A percentile compares a stretch with the other conserved stretches of the same genome.
These are phyloP conservation scores for Drosophila pachea DNA, from an alignment of 1,140 invertebrate species.

Conservation along the genomic window DNA sequence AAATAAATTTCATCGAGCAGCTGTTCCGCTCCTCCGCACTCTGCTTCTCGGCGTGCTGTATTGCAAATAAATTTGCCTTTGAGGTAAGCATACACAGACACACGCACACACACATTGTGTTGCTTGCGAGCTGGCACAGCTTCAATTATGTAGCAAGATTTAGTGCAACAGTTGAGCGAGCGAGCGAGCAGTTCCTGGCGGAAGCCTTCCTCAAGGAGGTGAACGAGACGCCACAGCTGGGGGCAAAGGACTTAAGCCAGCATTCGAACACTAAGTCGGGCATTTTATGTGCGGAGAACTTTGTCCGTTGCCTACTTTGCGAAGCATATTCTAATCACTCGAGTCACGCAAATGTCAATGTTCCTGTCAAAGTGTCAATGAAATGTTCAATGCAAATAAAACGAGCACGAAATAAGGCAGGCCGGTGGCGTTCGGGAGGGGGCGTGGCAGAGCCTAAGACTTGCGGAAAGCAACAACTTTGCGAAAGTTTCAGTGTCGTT, in stretches of 20 bases:
- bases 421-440: neutral
- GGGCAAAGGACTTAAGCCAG: slow-evolving; percentile 4
- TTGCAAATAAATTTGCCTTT: slow-evolving; percentile 41
- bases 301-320: slow-evolving; percentile 42
- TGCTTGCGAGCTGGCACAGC: neutral
- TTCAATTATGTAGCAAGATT: slow-evolving; percentile 14
- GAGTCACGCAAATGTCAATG: slow-evolving; percentile 74
- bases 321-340: slow-evolving; percentile 72
- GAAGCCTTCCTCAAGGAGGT: neutral
- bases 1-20: slow-evolving; percentile 58
- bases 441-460: slow-evolving; percentile 26
- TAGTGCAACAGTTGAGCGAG: neutral
- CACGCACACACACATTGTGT: slow-evolving; percentile 16
- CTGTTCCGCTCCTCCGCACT: neutral
- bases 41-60: neutral
- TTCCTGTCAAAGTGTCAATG: slow-evolving; percentile 73
- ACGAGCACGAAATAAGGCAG: slow-evolving; percentile 53
- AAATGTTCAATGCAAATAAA: slow-evolving; percentile 76
- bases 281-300: slow-evolving; percentile 28
- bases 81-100: neutral
- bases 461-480: slow-evolving; percentile 57
- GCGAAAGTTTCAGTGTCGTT: slow-evolving; percentile 40
- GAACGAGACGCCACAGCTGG: too few relatives aligned
- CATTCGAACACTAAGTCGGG: slow-evolving; percentile 15
- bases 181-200: neutral